Conservation (phyloP, 2,888 invertebrate genomes). For the Cremastinae sp. region DNA sequence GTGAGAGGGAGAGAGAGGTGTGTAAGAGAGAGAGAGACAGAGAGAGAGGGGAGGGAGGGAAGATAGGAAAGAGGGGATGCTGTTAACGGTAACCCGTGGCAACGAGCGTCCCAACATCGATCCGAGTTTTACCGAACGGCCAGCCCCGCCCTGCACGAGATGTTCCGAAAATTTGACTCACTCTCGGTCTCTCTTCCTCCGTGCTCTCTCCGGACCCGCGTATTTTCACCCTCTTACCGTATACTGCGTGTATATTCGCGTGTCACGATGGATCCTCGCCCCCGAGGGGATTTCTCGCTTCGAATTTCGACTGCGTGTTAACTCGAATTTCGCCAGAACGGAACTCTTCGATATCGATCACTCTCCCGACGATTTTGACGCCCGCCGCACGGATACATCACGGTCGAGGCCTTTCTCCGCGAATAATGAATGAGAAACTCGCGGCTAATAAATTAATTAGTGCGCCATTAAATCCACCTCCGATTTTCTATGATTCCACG, state of each 20-base stretch:
- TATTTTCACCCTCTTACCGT: constrained; percentile 18
- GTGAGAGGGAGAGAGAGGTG: neutral
- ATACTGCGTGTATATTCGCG: constrained; percentile 4
- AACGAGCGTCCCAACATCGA: constrained; percentile 80
- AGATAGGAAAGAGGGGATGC: constrained; percentile 70
- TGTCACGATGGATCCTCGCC: constrained; percentile 46
- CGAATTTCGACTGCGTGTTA: constrained; percentile 32
- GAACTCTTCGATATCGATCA: constrained; percentile 49
- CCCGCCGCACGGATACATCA: constrained; percentile 1
- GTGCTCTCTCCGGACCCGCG: constrained; percentile 3
- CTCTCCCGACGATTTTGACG: constrained; percentile 19
- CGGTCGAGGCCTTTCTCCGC: neutral
- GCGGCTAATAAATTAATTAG: constrained; percentile 25
- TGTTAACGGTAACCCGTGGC: constrained; percentile 80
- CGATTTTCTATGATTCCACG: neutral
- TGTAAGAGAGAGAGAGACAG: constrained; percentile 61
- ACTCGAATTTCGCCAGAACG: constrained; percentile 30
- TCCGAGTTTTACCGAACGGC: constrained; percentile 78
- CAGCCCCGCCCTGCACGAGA: constrained; percentile 77
- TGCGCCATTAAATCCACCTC: constrained; percentile 4
- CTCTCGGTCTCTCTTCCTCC: constrained; percentile 50
- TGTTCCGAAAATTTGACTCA: constrained; percentile 67
- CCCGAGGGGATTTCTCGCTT: constrained; percentile 22
- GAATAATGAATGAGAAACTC: constrained; percentile 23
- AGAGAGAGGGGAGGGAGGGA: constrained; percentile 47